Conservation (phyloP, 2,797 vertebrate genomes). For the Takifugu ocellatus region DNA sequence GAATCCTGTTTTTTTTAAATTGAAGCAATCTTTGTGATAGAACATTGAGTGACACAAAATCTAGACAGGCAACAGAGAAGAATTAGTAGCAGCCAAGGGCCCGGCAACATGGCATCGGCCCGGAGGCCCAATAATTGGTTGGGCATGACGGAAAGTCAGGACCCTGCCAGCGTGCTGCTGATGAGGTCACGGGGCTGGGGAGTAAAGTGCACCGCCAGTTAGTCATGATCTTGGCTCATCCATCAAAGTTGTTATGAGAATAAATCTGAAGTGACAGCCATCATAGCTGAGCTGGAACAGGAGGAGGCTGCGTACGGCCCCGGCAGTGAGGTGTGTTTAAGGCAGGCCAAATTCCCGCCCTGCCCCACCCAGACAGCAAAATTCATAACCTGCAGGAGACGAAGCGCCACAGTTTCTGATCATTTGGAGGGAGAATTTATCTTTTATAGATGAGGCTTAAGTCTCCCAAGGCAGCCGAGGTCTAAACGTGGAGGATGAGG, state of each 20-base stretch:
- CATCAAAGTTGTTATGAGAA: constrained; percentile 58
- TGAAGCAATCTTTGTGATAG: too few species aligned
- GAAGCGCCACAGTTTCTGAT: constrained; percentile 29
- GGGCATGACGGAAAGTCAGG: constrained; percentile 51
- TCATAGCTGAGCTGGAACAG: constrained; percentile 19
- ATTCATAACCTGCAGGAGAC: constrained; percentile 18
- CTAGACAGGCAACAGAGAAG: background rate
- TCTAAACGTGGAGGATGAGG: constrained; percentile 59
- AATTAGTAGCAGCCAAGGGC: constrained; percentile 16
- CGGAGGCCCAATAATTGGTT: constrained; percentile 51
- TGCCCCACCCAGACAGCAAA: constrained; percentile 30
- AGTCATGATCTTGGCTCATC: constrained; percentile 64
- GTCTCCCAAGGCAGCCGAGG: constrained; percentile 38
- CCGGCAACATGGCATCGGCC: constrained; percentile 42
- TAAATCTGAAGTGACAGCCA: constrained; percentile 62
- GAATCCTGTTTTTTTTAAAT: too few species aligned
- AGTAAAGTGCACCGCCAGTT: constrained; percentile 53
- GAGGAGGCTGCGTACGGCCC: constrained; percentile 9
- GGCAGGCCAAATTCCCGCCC: constrained; percentile 1
- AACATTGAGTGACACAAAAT: constrained; percentile 10
- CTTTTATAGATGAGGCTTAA: constrained; percentile 48
- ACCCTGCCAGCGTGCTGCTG: constrained; percentile 51
- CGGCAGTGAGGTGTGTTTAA: constrained; percentile 38
- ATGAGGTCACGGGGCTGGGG: constrained; percentile 65
- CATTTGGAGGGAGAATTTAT: constrained; percentile 41